Evolutionary conservation across 2,888 invertebrate species (phyloP), one percentile per base, ranked within the genome.

Genomic region (Luffia ferchaultella): DNA sequence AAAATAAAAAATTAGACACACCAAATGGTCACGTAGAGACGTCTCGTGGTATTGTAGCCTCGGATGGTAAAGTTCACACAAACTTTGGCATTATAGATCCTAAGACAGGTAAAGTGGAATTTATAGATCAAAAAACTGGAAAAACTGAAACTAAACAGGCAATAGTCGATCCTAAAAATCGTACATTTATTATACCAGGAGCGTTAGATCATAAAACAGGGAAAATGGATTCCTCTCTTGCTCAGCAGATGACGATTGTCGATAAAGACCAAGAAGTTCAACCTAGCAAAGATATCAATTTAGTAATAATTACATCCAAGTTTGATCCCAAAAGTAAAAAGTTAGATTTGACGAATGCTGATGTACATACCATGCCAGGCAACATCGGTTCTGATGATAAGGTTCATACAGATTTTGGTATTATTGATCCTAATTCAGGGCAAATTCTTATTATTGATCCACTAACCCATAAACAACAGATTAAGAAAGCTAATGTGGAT

Each of bases 401-500:
- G 58, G 85, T 88, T 18, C 85, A 87, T 57, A 85, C 87, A 12
- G 86, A 86, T 55, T 85, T 84, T 54, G 87, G 88, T 49, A 59
- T 86, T 15, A 82, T 88, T 1, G 87, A 88, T 62, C 85, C 87
- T 1, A 74, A 70, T 3, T 85, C 85, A 50, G 88, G 87, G 40
- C 86, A 87, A 42, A 80, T 88, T 18, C 76, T 85, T 46, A 70
- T 87, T 1, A 79, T 85, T 44, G 88, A 90, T 54, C 86, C 87
- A 12, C 68, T 83, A 15, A 88, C 89, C 0, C 89, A 89, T 17
- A 88, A 89, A 61, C 86, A 85, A 49, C 89, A 89, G 61, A 63
- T 86, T 1, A 86, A 87, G 59, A 87, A 89, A 65, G 89, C 90
- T 1, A 76, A 83, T 51, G 74, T 87, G 55, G 90, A 90, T 68